Base-by-base conservation (phyloP, 2,113 vertebrate genomes). In the Phyllostomus hastatus region DNA sequence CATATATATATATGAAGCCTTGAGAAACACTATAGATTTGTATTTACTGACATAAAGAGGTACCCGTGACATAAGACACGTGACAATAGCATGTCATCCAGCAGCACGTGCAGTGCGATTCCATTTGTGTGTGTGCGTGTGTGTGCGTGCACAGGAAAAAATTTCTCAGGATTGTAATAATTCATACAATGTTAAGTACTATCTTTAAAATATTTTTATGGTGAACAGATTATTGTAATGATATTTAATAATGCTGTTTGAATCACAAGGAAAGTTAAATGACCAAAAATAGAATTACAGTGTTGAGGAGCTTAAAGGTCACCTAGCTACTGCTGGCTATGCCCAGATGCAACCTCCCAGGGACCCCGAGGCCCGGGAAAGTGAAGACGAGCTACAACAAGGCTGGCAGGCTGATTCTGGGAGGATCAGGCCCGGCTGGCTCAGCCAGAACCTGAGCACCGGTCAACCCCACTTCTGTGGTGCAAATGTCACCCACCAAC, bases 81-180 rank as follows among this genome's bases (percentile, higher is more conserved):
- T 64, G 11, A 59, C 38, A 95, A 88, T 19, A 52, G 41, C 1
- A 31, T 16, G 2, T 48, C 16, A 24, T 15, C 19, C 31, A 69
- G n/a, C 7, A 38, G 22, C 22, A 33, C 3, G 2, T 1, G 66
- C 1, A 24, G 52, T 4, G 2, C 5, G 33, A 78, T 33, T 26
- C 38, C 26, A 8, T n/a, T 16, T 11, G 14, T 16, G 33, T 19
- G 2, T 2, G 7, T 4, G 17, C 7, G 0, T 15, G 2, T 0
- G 5, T 6, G 12, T 7, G 19, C 2, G 28, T 26, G 22, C 5
- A 10, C 19, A 72, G 43, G 79, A n/a, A 82, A 67, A 78, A 57
- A 46, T 38, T 66, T 78, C 76, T 95, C 2, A 2, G 38, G 35
- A 66, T 64, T 76, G 66, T 3, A 88, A 14, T 69, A 50, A 85